A percentile compares a stretch with the other conserved stretches of the same genome.
phyloP scores from a whole-genome alignment of 1,140 invertebrate genomes.

The Papilio helenus region DNA sequence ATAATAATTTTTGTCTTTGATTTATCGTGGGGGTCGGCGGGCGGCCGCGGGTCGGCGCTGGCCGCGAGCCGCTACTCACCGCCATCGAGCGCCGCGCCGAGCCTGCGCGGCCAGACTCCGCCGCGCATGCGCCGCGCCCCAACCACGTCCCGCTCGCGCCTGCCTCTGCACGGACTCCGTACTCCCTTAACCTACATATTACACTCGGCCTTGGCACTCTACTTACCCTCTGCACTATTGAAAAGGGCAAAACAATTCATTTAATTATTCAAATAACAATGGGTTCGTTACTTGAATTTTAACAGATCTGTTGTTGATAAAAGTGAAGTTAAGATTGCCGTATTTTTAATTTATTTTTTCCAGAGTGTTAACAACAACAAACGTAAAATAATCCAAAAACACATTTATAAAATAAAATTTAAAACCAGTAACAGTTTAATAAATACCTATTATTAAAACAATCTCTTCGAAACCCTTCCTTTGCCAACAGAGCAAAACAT shows the following conservation, averaged over 20 bases:
- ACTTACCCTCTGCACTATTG: slow-evolving; percentile 6
- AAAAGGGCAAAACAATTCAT: background rate
- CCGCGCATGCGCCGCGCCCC: slow-evolving; percentile 33
- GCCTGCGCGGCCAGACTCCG: slow-evolving; percentile 31
- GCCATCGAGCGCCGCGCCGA: slow-evolving; percentile 42
- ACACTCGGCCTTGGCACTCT: slow-evolving; percentile 29
- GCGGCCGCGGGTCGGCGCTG: slow-evolving; percentile 39
- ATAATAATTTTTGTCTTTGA: background rate
- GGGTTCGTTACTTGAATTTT: background rate
- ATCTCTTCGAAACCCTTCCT: no score
- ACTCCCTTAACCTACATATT: slow-evolving; percentile 33
- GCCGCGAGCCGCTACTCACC: slow-evolving; percentile 43
- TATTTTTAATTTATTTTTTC: no score
- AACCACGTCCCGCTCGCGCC: slow-evolving; percentile 26
- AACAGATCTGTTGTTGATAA: background rate
- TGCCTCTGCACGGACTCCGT: background rate
- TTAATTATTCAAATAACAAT: background rate
- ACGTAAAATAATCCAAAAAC: no score
- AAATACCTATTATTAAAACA: no score
- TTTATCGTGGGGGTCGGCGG: background rate
- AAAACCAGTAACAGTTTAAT: no score
- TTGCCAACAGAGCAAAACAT: no score
- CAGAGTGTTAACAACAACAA: no score
- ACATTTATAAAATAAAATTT: no score
- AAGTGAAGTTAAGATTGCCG: background rate